Base-by-base conservation (phyloP, 2,113 vertebrate species). In the Oreotrochilus melanogaster region DNA sequence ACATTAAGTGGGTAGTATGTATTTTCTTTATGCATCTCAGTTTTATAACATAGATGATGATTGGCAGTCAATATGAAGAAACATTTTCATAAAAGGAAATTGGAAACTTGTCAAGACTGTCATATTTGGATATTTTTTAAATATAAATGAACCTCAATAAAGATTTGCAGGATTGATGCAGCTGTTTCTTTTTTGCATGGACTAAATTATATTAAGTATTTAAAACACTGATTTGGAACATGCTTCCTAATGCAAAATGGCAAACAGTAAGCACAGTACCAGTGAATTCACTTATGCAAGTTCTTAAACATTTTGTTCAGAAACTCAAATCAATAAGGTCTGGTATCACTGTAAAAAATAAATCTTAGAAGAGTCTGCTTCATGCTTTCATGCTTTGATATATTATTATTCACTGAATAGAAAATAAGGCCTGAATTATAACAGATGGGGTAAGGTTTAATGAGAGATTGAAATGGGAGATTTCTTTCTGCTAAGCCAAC, bases 401-500 rank as follows among this genome's bases (percentile, higher is more conserved):
- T 48, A 27, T 53, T 8, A 47, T 56, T 94, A 56, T 90, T 85
- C 50, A 43, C 14, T 81, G 56, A 88, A 27, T 18, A 83, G 39
- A 78, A 81, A 66, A 65, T 78, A 90, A 80, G 53, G 42, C 39
- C 71, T 93, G 28, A 86, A 19, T 85, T 72, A 30, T 64, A 67
- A 58, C 82, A 93, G 88, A 85, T 67, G 66, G 45, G 31, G 33
- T 30, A 75, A 96, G 62, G 42, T 94, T 96, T 97, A 97, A 97
- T 89, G 58, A 95, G 90, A 86, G 76, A 74, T 87, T 85, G 91
- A 94, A 89, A 61, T 62, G 37, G 16, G 69, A 79, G 94, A 95
- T 96, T 92, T 95, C 61, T 96, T 92, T 83, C 82, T 86, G 62
- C 80, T 95, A 96, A 97, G 67, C 91, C 92, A 94, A n/a, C 82